Evolutionary conservation across 2,888 invertebrate species (phyloP).

Genomic region (Apotomis turbidana): DNA sequence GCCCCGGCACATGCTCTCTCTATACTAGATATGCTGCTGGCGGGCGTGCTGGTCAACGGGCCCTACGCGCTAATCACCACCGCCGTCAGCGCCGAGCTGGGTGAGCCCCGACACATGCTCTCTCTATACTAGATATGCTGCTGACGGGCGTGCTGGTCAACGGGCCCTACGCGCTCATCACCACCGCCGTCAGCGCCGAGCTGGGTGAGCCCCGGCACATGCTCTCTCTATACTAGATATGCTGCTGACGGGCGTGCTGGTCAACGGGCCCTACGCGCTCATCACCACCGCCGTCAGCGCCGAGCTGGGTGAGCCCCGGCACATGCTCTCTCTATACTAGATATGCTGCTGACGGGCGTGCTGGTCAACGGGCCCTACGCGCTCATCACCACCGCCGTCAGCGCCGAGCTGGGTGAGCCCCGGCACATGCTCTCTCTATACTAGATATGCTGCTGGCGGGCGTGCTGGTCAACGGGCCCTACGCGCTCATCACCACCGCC

Average conservation of each 20-base stretch:
- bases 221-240: conserved; percentile 66
- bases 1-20: conserved; percentile 11
- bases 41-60: conserved; percentile 95
- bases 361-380: too few species aligned
- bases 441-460: too few species aligned
- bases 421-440: too few species aligned
- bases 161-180: conserved; percentile 98
- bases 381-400: too few species aligned
- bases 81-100: conserved; percentile 97
- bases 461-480: too few species aligned
- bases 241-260: conserved; percentile 90
- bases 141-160: conserved; percentile 94
- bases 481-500: too few species aligned
- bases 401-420: too few species aligned
- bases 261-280: conserved; percentile 98
- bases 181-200: conserved; percentile 98
- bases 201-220: conserved; percentile 77
- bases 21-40: conserved; percentile 86
- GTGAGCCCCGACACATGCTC: conserved; percentile 48
- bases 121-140: conserved; percentile 80
- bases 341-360: too few species aligned
- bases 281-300: conserved; percentile 98
- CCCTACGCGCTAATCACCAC: conserved; percentile 98
- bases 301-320: conserved; percentile 86
- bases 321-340: too few species aligned